A percentile compares a stretch with the other conserved stretches of the same genome.
phyloP scores from a whole-genome alignment of 2,113 vertebrate species.

The Anthoscopus minutus region DNA sequence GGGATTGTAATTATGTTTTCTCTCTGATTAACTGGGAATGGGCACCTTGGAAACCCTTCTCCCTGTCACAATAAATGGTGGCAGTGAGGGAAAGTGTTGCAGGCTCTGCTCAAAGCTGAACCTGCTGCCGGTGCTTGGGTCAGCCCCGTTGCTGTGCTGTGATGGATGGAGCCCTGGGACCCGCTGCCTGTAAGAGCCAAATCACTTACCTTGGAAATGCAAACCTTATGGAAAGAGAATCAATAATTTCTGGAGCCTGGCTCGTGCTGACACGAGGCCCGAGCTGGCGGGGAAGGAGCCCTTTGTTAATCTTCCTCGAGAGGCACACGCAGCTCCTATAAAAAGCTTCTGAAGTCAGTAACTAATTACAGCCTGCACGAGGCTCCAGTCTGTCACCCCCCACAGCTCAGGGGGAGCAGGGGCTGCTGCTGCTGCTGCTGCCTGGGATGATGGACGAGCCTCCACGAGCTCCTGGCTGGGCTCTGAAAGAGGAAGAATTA shows the following conservation, averaged over 20 bases:
- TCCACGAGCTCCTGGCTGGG: not conserved
- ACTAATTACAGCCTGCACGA: conserved; percentile 37
- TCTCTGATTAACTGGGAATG: not conserved
- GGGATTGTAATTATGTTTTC: fast-evolving
- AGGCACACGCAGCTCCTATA: not conserved
- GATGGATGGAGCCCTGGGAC: conserved; percentile 18
- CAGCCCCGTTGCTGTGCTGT: not conserved
- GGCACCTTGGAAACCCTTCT: not conserved
- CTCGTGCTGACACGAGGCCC: not conserved
- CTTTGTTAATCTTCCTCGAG: conserved; percentile 55
- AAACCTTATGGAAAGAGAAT: conserved; percentile 45
- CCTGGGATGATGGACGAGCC: conserved; percentile 33
- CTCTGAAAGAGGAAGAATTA: conserved; percentile 42
- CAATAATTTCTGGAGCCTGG: conserved; percentile 44
- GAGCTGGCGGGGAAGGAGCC: not conserved
- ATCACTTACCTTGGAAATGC: conserved; percentile 45
- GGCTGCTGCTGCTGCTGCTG: not conserved
- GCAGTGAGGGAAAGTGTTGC: not conserved
- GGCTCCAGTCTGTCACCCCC: conserved; percentile 48
- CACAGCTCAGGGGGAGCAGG: conserved; percentile 38
- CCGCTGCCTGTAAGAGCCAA: not conserved
- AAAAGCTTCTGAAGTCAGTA: conserved; percentile 30
- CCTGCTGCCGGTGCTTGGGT: not conserved
- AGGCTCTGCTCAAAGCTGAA: not conserved
- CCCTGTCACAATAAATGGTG: fast-evolving